Evolutionary conservation across 2,888 invertebrate species (phyloP).

Genomic region (Auanema sp.): DNA sequence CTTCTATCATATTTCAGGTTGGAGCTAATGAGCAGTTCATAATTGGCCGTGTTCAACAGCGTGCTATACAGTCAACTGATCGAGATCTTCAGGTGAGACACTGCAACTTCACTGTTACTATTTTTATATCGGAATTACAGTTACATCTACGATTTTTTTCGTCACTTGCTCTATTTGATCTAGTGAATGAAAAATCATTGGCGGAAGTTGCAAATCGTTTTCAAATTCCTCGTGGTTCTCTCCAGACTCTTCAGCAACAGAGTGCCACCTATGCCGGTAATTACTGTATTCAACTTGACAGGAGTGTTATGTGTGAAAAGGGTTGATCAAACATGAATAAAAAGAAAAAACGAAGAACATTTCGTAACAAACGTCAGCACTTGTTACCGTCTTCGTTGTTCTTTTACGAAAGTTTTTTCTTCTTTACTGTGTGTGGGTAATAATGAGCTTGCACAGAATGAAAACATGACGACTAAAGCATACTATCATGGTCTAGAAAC

Average conservation of each 20-base stretch:
- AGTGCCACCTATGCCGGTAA: conserved; percentile 89
- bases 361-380: neutral
- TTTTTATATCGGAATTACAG: conserved; percentile 22
- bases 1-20: conserved; percentile 66
- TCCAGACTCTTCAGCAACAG: conserved; percentile 90
- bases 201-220: conserved; percentile 76
- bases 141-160: conserved; percentile 69
- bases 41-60: conserved; percentile 68
- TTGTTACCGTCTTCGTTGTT: neutral
- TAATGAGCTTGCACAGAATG: no score
- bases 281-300: conserved; percentile 8
- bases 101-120: neutral
- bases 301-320: no score
- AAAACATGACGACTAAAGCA: no score
- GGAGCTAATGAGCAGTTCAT: conserved; percentile 86
- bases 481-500: no score
- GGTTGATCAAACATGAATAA: neutral
- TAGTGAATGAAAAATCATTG: conserved; percentile 86
- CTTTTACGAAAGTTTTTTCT: neutral
- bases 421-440: neutral
- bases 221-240: conserved; percentile 82
- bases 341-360: neutral
- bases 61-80: conserved; percentile 16
- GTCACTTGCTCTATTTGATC: conserved; percentile 85
- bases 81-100: conserved; percentile 28